Percentiles rank a stretch among this genome's conserved stretches.
Evolutionary conservation across 23 tunicate genomes (phyloP).

Genomic region (Styela plicata): DNA sequence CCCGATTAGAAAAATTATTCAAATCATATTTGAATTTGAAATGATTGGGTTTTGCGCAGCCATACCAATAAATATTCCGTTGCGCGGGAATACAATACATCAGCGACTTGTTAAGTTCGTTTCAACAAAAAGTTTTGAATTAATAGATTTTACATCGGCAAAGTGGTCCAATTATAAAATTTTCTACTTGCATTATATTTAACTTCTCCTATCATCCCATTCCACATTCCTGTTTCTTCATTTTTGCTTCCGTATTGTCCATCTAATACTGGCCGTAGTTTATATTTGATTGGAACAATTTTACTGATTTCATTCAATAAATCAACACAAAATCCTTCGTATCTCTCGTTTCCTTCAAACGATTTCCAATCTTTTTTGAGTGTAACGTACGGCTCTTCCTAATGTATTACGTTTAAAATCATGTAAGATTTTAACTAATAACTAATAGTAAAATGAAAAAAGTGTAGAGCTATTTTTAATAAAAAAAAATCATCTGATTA

Average conservation of each 20-base stretch:
- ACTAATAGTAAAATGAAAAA: no score
- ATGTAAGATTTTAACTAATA: neutral
- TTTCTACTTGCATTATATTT: conserved; percentile 50
- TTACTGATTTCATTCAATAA: conserved; percentile 34
- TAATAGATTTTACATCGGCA: no score
- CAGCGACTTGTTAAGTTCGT: no score
- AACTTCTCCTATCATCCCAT: conserved; percentile 77
- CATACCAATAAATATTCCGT: no score
- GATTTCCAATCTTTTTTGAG: conserved; percentile 33
- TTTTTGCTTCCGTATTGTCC: conserved; percentile 55
- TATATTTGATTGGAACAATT: conserved; percentile 35
- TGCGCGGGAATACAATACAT: no score
- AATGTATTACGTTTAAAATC: neutral
- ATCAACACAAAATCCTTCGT: conserved; percentile 60
- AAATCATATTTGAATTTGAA: no score
- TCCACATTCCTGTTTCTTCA: conserved; percentile 49
- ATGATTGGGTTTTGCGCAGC: no score
- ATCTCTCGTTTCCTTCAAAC: conserved; percentile 47
- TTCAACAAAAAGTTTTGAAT: no score
- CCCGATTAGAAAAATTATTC: no score
- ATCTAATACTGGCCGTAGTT: conserved; percentile 44
- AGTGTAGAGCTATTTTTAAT: no score
- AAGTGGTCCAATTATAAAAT: no score
- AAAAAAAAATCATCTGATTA: no score
- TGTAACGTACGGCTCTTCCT: conserved; percentile 61